Base-by-base conservation (phyloP, 2,888 invertebrate genomes). In the Rhagonycha lutea region DNA sequence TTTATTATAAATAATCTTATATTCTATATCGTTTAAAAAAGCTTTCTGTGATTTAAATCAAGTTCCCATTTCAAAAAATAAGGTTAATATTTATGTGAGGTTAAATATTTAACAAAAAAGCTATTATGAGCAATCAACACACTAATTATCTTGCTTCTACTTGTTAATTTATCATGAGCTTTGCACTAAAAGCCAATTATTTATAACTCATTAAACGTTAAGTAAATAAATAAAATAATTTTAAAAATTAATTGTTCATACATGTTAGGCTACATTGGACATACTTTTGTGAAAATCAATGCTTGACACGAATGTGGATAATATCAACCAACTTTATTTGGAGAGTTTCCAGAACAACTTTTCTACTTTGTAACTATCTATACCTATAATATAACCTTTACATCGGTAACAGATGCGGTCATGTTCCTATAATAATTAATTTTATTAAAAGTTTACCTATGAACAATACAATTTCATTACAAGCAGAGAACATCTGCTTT, bases 231-330 rank as follows among this genome's bases (percentile, higher is more conserved):
- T 60, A 29, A 62, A 62, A 24, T 28, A 2, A 5, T 32, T 32
- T 8, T 8, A n/a, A 7, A n/a, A 47, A 47, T 2, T n/a, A 8
- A n/a, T 47, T 11, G 2, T 47, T n/a, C 7, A 47, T n/a, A 5
- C 47, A 2, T n/a, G 2, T 18, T 18, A 47, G 47, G n/a, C n/a
- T n/a, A n/a, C 8, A 47, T n/a, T 47, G n/a, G 7, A 47, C n/a
- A 47, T 47, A 7, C 47, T 69, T 74, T 70, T 68, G 60, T 65
- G 65, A 65, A 70, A 79, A 76, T 77, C 73, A 73, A 76, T 78
- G 78, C 74, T 77, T 63, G 73, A 78, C 78, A 77, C 72, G 74
- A 65, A 78, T 72, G 78, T 70, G 74, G 70, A 70, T 71, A 75
- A 70, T 76, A 76, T 76, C 72, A 60, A 71, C 71, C 69, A 69